Evolutionary conservation across 1,140 invertebrate species (phyloP), one percentile per base, ranked within the genome.

Genomic region (Zophobas atratus): DNA sequence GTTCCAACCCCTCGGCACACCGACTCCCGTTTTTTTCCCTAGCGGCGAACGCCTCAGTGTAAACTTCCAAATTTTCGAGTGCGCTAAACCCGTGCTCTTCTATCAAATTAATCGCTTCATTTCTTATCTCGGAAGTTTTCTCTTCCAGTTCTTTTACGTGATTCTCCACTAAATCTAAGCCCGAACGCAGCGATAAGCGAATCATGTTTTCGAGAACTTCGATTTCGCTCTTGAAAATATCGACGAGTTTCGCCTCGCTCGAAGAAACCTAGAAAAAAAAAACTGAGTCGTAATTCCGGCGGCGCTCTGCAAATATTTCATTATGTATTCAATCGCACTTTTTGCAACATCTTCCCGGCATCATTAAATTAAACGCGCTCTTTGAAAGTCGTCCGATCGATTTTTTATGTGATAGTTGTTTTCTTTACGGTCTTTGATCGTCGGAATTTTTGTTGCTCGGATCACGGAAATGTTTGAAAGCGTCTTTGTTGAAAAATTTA

Each of bases 261-360:
- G 49, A 51, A 2, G 49, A 20, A 6, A 51, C 20, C 49, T 51
- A 20, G 20, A 51, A 51, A 5, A 51, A 20, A 20, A 20, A 20
- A 20, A 20, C 20, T 20, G 20, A 20, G 20, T 20, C 20, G 20
- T 63, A 51, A 51, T 39, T 20, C 20, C 57, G 33, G 34, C 36
- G 35, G 8, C 56, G 56, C 56, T 57, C 56, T 36, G 56, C 32
- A 57, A 57, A 63, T 63, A 63, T 63, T 63, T 63, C 57, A 63
- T 63, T 63, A 63, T 41, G 35, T 20, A 20, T 63, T 63, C 57
- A 63, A 41, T 63, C 36, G 38, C n/a, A 51, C 20, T 6, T 46
- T 51, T 51, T 5, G 0, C 0, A 51, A 51, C 49, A 51, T n/a
- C 20, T 51, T 51, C 49, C 49, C 6, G 20, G 49, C 20, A 4